Evolutionary conservation across 2,888 invertebrate genomes (phyloP), one percentile per base, ranked within the genome.

Genomic region (Chrysodeixis includens): DNA sequence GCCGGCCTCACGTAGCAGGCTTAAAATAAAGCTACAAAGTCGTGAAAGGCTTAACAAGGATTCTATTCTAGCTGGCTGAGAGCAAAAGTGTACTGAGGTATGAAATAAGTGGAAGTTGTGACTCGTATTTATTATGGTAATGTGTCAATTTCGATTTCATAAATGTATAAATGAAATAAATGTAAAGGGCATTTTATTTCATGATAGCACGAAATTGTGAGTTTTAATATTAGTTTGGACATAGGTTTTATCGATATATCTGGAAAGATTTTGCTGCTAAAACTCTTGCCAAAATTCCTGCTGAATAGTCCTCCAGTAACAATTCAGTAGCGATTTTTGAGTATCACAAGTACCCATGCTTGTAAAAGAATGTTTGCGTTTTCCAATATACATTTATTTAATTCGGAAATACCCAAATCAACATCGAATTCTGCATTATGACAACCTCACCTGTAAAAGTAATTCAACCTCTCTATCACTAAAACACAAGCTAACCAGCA

Each of bases 1-100:
- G 40, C 40, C n/a, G n/a, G n/a, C 40, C n/a, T n/a, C 40, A 40
- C n/a, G 40, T n/a, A 40, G 40, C 40, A 40, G n/a, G 40, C 40
- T 40, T 40, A 40, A 40, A 40, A 40, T 40, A 40, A 40, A 6
- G 4, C 40, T 40, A n/a, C 40, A 40, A 40, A 40, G 14, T 35
- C 14, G 14, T 35, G 35, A n/a, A 40, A 5, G 40, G 40, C 40
- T n/a, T 40, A n/a, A 40, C 14, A n/a, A 40, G n/a, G n/a, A 40
- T 40, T 14, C 14, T 14, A 12, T 35, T 14, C 35, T 35, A 35
- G 35, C 35, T 14, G 14, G 35, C 12, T 35, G 35, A 4, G 1
- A 10, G 8, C 9, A 12, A 35, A 35, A 14, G 14, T 14, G 5
- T 5, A 35, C 12, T 14, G 14, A 35, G 0, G 14, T 12, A 12